A percentile compares a stretch with the other conserved stretches of the same genome.
Evolutionary conservation across 2,888 invertebrate species (phyloP).

Genomic region (Invenusta paracnida): DNA sequence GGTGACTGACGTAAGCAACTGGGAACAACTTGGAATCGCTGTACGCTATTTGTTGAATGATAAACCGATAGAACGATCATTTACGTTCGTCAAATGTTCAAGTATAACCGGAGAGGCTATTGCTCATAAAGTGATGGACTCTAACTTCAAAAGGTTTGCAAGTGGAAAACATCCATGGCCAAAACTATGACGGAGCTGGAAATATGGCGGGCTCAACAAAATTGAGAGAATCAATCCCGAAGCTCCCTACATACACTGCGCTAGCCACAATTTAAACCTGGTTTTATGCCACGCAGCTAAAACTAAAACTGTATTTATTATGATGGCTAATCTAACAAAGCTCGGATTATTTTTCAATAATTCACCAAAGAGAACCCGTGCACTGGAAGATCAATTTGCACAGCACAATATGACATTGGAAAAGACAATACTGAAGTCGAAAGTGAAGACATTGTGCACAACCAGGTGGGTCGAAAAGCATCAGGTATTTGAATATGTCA

Average conservation of each 20-base stretch:
- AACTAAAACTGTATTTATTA: not conserved
- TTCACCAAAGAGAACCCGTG: not conserved
- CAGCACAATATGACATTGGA: not conserved
- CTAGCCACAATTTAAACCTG: not conserved
- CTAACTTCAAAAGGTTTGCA: not conserved
- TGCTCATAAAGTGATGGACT: not conserved
- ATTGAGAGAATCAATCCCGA: not conserved
- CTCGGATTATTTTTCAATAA: not conserved
- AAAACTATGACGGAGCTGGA: not conserved
- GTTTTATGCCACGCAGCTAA: too few relatives aligned
- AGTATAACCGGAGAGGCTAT: not conserved
- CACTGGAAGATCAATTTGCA: not conserved
- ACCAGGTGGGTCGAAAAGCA: constrained; percentile 23
- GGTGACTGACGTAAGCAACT: not conserved
- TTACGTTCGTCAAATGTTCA: not conserved
- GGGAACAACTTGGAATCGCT: not conserved
- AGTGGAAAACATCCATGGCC: not conserved
- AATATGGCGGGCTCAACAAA: not conserved
- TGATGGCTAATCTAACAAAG: not conserved
- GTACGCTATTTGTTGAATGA: not conserved
- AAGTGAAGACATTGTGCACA: not conserved
- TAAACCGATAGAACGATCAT: not conserved
- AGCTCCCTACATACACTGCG: not conserved
- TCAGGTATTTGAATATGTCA: not conserved
- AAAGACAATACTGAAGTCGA: not conserved